A percentile compares a stretch with the other conserved stretches of the same genome.
These are phyloP conservation scores for Reticulitermes speratus DNA, from an alignment of 1,140 invertebrate genomes.

Conservation along the genomic window DNA sequence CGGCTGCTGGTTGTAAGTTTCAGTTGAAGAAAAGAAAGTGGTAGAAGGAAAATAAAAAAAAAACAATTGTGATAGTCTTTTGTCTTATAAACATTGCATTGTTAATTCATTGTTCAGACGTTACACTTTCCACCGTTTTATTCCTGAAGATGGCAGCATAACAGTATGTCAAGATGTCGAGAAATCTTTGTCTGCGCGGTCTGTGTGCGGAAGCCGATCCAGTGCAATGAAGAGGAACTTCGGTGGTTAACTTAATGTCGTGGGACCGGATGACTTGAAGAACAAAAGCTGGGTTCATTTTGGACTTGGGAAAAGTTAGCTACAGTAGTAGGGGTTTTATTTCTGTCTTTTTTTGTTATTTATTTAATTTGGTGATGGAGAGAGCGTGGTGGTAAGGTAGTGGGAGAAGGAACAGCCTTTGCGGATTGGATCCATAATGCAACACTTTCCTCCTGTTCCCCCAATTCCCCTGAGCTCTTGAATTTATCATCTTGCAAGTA, in stretches of 20 bases:
- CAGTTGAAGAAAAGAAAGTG: too few species aligned
- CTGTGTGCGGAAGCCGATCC: too few species aligned
- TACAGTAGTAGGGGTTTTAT: not conserved
- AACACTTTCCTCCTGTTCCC: slow-evolving; percentile 6
- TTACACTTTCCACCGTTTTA: too few species aligned
- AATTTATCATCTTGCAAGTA: not conserved
- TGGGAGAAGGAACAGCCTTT: slow-evolving; percentile 9
- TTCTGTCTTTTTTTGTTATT: not conserved
- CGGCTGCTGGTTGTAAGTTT: too few species aligned
- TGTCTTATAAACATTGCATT: too few species aligned
- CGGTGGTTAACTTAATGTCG: not conserved
- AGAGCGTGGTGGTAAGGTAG: not conserved
- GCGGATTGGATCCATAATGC: slow-evolving; percentile 17
- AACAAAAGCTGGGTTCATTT: not conserved
- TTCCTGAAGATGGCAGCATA: too few species aligned
- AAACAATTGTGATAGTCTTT: too few species aligned
- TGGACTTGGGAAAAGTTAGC: not conserved
- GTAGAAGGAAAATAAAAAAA: too few species aligned
- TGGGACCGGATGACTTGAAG: not conserved
- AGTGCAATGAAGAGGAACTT: not conserved
- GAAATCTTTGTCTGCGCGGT: too few species aligned
- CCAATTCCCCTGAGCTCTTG: not conserved
- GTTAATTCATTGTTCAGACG: too few species aligned
- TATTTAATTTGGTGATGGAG: slow-evolving; percentile 17
- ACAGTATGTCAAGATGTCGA: too few species aligned